Base-by-base conservation (phyloP, 92 coral and sea anemone species). In the Porites rus region DNA sequence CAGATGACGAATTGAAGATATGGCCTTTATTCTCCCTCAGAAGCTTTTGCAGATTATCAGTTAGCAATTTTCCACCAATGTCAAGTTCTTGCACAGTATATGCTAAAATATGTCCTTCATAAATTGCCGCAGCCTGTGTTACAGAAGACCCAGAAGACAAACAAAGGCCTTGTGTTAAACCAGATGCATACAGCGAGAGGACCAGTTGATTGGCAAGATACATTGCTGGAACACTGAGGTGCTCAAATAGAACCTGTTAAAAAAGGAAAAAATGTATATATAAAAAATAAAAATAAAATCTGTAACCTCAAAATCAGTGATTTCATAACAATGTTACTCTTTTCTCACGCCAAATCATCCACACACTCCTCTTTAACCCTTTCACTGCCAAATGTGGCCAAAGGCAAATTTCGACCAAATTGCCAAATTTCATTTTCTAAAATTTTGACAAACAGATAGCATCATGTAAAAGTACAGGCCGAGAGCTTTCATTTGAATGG, bases 91-190 rank as follows among this genome's bases (percentile, higher is more conserved):
- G 96, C 9, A 93, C 79, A 17, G 98, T 93, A 51, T 97, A 89
- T 63, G 92, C 83, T 69, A 97, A 65, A 51, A 94, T 77, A 75
- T 95, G 93, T 38, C 99, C 99, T 75, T 97, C 99, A 60, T 97
- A 97, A 66, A 97, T 88, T 20, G 96, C 98, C 1, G 96, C 98
- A 9, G 98, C 98, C 82, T 97, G 98, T 53, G 99, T 92, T 82
- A 89, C 94, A 58, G 95, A 95, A 84, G 90, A 97, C 25, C 99
- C 99, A 10, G 99, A 97, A 11, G 98, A 93, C 75, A 97, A 89
- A 68, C 96, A 92, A 38, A 97, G 75, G 66, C 99, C 99, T 7
- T 93, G 78, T 2, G 98, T 97, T 83, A 92, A 73, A 50, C 99
- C 99, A 68, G 98, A 92, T 2, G 99, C 96, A 81, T 92, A 97